Conservation (phyloP, 2,113 vertebrate species). For the Mungos mungo region DNA sequence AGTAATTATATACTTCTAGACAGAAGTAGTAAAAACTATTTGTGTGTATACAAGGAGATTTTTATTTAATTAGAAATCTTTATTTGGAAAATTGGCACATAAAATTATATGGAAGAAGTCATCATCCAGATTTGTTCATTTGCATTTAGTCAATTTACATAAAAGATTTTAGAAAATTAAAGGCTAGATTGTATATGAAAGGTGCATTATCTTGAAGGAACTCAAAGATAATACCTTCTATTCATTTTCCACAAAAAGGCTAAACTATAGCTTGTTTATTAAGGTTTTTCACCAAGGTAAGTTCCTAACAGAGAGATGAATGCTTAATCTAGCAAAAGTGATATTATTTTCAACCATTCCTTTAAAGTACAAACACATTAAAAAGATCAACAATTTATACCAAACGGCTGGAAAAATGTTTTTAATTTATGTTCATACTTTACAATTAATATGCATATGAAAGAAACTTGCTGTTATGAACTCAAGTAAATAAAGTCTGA, state of each 20-base stretch:
- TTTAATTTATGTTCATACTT: slow-evolving; percentile 64
- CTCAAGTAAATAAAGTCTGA: slow-evolving; percentile 75
- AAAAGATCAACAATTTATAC: neutral
- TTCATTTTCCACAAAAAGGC: neutral
- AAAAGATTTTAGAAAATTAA: neutral
- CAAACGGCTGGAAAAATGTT: neutral
- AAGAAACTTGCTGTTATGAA: slow-evolving; percentile 48
- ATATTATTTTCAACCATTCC: neutral
- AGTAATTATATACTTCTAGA: neutral
- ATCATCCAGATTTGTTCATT: slow-evolving; percentile 39
- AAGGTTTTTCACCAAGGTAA: neutral
- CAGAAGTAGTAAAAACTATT: neutral
- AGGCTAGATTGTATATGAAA: slow-evolving; percentile 31
- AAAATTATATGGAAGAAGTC: neutral
- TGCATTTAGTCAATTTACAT: neutral
- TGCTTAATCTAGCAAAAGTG: neutral
- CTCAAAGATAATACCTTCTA: neutral
- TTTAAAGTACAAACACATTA: slow-evolving; percentile 23
- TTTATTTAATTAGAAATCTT: neutral
- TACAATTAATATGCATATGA: slow-evolving; percentile 54
- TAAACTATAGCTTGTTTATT: neutral
- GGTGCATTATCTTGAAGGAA: neutral
- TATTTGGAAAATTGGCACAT: slow-evolving; percentile 33
- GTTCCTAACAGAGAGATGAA: neutral
- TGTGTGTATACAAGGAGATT: neutral